Evolutionary conservation across 1,140 invertebrate genomes (phyloP), one percentile per base, ranked within the genome.

Genomic region (Steinernema khuongi): DNA sequence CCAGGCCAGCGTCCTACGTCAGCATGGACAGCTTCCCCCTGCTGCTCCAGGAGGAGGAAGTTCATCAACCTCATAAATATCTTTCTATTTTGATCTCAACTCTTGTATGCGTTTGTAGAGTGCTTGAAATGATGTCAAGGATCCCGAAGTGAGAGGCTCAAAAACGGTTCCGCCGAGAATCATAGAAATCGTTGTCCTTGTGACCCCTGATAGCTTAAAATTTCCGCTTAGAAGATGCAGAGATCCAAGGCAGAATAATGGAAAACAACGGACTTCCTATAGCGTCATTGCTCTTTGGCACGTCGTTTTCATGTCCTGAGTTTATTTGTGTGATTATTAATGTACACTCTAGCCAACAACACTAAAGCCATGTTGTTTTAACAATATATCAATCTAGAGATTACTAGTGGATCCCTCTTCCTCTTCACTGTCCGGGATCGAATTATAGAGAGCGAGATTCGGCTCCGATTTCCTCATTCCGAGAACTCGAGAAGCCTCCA

Each of bases 1-100:
- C 44, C 75, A 81, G 31, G 68, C 67, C 26, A 31, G 33, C n/a
- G 71, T 71, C n/a, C 18, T 41, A 26, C 14, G 67, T 31, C 67
- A 68, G 19, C 50, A 60, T 22, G 50, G 50, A 4, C 50, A 60
- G 2, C 14, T 14, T n/a, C 36, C 36, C 7, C 36, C 36, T 7
- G 7, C 36, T 7, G 7, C 36, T n/a, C 36, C 36, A 11, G n/a
- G 36, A 7, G 36, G 36, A 41, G 36, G 36, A n/a, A 41, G 7
- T n/a, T 41, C 36, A 41, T 7, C n/a, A 26, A 60, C 14, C 50
- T 22, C 19, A 7, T 60, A 60, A 14, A 22, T n/a, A n/a, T n/a
- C n/a, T n/a, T n/a, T n/a, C n/a, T n/a, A n/a, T n/a, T n/a, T n/a
- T n/a, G n/a, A n/a, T n/a, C n/a, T n/a, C n/a, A n/a, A n/a, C n/a